Percentiles rank a stretch among this genome's conserved stretches.
These are phyloP conservation scores for Cataglyphis albicans DNA, from an alignment of 2,888 invertebrate genomes.

Conservation along the genomic window DNA sequence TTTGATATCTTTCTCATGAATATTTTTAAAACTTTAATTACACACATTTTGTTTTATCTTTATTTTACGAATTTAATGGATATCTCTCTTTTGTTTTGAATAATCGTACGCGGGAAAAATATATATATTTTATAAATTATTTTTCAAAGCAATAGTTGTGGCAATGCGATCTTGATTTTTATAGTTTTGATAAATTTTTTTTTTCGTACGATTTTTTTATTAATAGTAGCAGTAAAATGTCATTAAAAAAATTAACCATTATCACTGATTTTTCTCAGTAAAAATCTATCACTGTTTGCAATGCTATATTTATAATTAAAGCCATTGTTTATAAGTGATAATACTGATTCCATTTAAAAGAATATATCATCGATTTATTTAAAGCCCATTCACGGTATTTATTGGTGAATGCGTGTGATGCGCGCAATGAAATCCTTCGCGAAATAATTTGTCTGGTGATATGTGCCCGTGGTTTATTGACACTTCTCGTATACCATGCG, in stretches of 20 bases:
- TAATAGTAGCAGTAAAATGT: neutral
- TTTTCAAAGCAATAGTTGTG: neutral
- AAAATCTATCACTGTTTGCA: neutral
- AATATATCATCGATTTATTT: neutral
- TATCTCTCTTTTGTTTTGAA: neutral
- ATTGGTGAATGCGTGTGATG: neutral
- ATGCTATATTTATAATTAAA: neutral
- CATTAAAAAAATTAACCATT: neutral
- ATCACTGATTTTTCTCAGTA: neutral
- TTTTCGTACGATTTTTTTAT: neutral
- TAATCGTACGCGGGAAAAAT: neutral
- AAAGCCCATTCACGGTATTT: neutral
- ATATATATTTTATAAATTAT: neutral
- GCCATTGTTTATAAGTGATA: neutral
- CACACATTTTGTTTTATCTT: neutral
- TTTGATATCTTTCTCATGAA: constrained; percentile 1
- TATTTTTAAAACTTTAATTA: constrained; percentile 11
- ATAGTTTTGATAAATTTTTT: neutral
- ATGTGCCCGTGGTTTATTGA: constrained; percentile 51
- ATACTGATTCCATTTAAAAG: neutral
- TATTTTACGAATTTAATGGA: neutral
- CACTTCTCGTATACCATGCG: constrained; percentile 18
- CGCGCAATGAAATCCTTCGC: neutral
- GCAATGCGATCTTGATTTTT: neutral
- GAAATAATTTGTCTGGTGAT: constrained; percentile 12